Evolutionary conservation across 2,888 invertebrate genomes (phyloP).

Genomic region (Mylabris sibirica): DNA sequence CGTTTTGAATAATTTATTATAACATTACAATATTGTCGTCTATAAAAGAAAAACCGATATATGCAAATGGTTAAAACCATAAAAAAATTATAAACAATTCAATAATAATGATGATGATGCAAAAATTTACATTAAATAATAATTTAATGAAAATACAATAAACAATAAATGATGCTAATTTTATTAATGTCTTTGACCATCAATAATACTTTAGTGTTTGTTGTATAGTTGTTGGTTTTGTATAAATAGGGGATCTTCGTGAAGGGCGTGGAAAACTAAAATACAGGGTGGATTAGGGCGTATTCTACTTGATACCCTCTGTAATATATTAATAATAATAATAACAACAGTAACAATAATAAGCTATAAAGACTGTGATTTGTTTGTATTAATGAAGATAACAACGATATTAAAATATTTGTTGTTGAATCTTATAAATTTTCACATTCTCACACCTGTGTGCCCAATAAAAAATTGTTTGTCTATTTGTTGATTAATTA

Average conservation of each 20-base stretch:
- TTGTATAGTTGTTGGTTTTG: conserved; percentile 4
- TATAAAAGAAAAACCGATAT: neutral
- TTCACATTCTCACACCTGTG: conserved; percentile 3
- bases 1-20: conserved; percentile 2
- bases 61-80: conserved; percentile 8
- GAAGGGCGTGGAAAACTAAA: conserved; percentile 41
- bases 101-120: neutral
- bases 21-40: neutral
- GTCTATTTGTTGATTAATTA: neutral
- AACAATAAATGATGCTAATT: conserved; percentile 6
- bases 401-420: conserved; percentile 3
- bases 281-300: conserved; percentile 45
- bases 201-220: neutral
- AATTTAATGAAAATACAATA: neutral
- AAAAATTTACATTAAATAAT: neutral
- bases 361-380: neutral
- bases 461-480: neutral
- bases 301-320: conserved; percentile 28
- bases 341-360: conserved; percentile 16
- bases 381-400: neutral
- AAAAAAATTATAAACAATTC: conserved; percentile 6
- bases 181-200: neutral
- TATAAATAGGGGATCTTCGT: conserved; percentile 29
- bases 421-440: neutral
- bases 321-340: neutral